phyloP scores from a whole-genome alignment of 2,888 invertebrate species.

The Nephrocerus scutellatus region DNA sequence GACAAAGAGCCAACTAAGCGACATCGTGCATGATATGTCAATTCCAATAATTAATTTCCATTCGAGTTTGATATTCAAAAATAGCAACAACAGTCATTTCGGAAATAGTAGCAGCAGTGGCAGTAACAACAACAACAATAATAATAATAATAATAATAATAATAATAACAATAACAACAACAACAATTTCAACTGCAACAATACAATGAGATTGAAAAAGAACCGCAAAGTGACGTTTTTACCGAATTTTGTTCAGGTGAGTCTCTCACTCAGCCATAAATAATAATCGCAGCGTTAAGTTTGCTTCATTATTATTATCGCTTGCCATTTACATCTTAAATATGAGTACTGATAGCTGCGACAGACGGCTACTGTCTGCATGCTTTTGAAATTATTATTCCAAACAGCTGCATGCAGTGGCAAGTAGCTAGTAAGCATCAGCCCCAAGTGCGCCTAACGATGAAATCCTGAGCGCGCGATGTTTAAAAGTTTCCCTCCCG shows the following conservation, averaged over 20 bases:
- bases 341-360: too few relatives aligned
- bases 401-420: too few relatives aligned
- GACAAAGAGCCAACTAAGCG: slow-evolving; percentile 29
- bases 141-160: slow-evolving; percentile 18
- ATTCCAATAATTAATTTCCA: slow-evolving; percentile 37
- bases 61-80: slow-evolving; percentile 32
- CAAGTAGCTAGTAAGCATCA: too few relatives aligned
- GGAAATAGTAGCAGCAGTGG: slow-evolving; percentile 11
- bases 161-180: slow-evolving; percentile 15
- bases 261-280: too few relatives aligned
- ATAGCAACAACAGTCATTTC: slow-evolving; percentile 14
- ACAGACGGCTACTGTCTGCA: too few relatives aligned
- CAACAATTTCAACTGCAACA: slow-evolving; percentile 16
- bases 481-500: too few relatives aligned
- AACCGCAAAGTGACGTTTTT: slow-evolving; percentile 47
- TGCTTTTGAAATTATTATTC: too few relatives aligned
- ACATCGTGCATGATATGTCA: too few relatives aligned
- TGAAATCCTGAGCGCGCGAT: too few relatives aligned
- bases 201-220: slow-evolving; percentile 46
- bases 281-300: too few relatives aligned
- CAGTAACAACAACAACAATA: slow-evolving; percentile 15
- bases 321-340: slow-evolving; percentile 1
- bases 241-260: slow-evolving; percentile 45
- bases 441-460: too few relatives aligned
- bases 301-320: too few relatives aligned